These are phyloP conservation scores for Carlito syrichta DNA, from an alignment of 2,113 vertebrate genomes.

Conservation along the genomic window DNA sequence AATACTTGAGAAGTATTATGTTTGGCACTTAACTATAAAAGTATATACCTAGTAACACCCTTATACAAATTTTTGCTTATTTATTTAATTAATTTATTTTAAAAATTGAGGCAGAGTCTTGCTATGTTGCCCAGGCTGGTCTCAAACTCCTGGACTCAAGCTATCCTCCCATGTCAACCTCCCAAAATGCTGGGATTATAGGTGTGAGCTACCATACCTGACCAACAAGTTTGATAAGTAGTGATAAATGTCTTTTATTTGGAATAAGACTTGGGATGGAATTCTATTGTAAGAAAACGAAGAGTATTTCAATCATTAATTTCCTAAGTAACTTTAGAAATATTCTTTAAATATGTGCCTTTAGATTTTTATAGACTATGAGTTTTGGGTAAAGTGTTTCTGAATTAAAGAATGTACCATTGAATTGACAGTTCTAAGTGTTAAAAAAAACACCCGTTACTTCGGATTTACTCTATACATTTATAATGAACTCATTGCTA, in stretches of 20 bases:
- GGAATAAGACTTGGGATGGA: neutral
- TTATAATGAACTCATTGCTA: neutral
- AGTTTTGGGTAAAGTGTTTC: conserved; percentile 3
- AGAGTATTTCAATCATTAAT: neutral
- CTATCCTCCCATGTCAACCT: too few species aligned
- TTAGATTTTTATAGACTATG: neutral
- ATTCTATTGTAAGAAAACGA: neutral
- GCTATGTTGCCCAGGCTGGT: too few species aligned
- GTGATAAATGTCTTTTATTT: neutral
- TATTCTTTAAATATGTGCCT: neutral
- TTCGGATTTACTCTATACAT: neutral
- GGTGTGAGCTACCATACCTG: too few species aligned
- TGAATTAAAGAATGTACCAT: neutral
- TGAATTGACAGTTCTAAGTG: neutral
- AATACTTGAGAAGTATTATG: conserved; percentile 47
- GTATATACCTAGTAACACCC: neutral
- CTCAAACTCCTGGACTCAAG: too few species aligned
- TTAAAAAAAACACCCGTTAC: neutral
- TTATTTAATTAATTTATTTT: too few species aligned
- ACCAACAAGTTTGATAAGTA: neutral
- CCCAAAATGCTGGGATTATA: too few species aligned
- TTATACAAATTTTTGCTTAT: too few species aligned
- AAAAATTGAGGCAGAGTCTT: too few species aligned
- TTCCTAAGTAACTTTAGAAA: neutral
- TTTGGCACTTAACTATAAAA: conserved; percentile 33